phyloP scores from a whole-genome alignment of 1,140 invertebrate species.

The Pygmarrhopalites habei region DNA sequence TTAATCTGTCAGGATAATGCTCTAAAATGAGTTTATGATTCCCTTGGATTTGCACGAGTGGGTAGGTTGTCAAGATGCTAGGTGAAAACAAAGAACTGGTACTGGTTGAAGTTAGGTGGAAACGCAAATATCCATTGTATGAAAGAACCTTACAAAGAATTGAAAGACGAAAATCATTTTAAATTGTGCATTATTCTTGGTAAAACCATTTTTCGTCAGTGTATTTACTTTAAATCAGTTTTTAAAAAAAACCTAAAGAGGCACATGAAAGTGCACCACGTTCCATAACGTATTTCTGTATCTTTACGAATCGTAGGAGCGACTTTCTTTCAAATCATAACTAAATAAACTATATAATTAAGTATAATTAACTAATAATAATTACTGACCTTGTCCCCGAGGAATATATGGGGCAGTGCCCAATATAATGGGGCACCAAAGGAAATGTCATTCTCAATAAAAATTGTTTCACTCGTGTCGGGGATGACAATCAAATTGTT shows the following conservation, averaged over 20 bases:
- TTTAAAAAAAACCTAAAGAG: too few relatives aligned
- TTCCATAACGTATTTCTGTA: too few relatives aligned
- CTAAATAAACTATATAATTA: too few relatives aligned
- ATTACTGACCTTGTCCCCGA: constrained; percentile 67
- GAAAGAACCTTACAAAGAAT: constrained; percentile 69
- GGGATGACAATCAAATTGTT: constrained; percentile 61
- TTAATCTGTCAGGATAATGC: constrained; percentile 60
- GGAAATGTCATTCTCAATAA: constrained; percentile 55
- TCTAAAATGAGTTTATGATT: constrained; percentile 68
- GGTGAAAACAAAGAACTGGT: constrained; percentile 49
- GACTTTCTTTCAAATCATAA: too few relatives aligned
- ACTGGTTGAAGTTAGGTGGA: constrained; percentile 63
- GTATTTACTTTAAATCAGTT: too few relatives aligned
- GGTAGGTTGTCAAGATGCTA: constrained; percentile 59
- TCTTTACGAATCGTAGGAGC: too few relatives aligned
- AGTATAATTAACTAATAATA: too few relatives aligned
- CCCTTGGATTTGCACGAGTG: constrained; percentile 74
- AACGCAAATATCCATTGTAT: constrained; percentile 83
- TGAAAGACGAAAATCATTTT: too few relatives aligned
- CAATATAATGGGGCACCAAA: constrained; percentile 77
- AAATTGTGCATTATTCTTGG: constrained; percentile 1
- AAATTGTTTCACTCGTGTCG: constrained; percentile 55
- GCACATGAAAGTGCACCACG: too few relatives aligned
- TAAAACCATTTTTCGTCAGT: too few relatives aligned
- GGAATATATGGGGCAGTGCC: constrained; percentile 70